Evolutionary conservation across 1,140 invertebrate genomes (phyloP).

Genomic region (Gonatopus flavifemur): DNA sequence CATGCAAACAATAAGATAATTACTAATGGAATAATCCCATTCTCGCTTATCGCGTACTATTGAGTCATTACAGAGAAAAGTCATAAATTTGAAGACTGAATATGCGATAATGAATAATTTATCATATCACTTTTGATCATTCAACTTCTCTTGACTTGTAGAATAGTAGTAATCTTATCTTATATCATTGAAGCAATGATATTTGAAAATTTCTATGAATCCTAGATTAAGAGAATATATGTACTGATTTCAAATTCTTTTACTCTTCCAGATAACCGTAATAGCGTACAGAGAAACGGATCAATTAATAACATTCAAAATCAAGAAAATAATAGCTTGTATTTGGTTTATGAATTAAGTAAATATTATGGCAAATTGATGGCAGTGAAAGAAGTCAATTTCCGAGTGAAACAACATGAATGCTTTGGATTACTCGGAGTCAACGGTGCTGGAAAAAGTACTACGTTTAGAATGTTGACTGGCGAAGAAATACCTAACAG

Average conservation of each 20-base stretch:
- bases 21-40: too few relatives aligned
- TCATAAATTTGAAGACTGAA: too few relatives aligned
- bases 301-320: too few relatives aligned
- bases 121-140: background rate
- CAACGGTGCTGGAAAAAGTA: constrained; percentile 85
- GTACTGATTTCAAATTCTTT: background rate
- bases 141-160: too few relatives aligned
- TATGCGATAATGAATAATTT: too few relatives aligned
- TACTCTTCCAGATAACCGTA: constrained; percentile 14
- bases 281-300: constrained; percentile 12
- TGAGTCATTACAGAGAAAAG: too few relatives aligned
- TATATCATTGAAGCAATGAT: too few relatives aligned
- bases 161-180: too few relatives aligned
- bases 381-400: constrained; percentile 74
- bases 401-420: constrained; percentile 67
- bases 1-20: too few relatives aligned
- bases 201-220: background rate
- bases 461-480: constrained; percentile 88
- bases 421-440: constrained; percentile 90
- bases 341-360: constrained; percentile 59
- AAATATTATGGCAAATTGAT: constrained; percentile 71
- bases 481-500: constrained; percentile 70
- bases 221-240: background rate
- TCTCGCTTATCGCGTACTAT: too few relatives aligned
- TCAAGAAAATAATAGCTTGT: constrained; percentile 33